Evolutionary conservation across 1,140 invertebrate species (phyloP).

Genomic region (Drosophila pruinosa): DNA sequence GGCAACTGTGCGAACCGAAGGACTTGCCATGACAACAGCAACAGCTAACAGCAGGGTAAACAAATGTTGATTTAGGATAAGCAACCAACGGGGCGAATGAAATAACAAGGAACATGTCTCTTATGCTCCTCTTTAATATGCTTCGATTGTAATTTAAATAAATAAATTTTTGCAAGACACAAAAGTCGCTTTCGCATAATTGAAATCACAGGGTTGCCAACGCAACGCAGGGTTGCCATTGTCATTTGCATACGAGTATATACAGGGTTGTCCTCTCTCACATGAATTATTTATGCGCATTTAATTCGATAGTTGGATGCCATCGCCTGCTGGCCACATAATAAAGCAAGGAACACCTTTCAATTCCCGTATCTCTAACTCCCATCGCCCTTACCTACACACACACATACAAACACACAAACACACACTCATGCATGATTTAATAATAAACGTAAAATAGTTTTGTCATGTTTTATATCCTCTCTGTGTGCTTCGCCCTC

Average conservation of each 20-base stretch:
- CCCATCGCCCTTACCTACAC: neutral
- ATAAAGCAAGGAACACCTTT: constrained; percentile 42
- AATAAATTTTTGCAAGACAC: constrained; percentile 45
- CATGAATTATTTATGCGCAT: constrained; percentile 77
- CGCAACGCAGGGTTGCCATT: constrained; percentile 35
- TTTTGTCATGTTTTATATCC: constrained; percentile 68
- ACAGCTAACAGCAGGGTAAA: constrained; percentile 1
- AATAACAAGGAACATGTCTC: constrained; percentile 13
- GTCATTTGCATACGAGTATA: constrained; percentile 56
- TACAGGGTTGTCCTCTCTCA: no score
- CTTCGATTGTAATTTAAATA: constrained; percentile 75
- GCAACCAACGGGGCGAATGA: constrained; percentile 49
- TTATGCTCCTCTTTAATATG: constrained; percentile 12
- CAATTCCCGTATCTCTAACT: neutral
- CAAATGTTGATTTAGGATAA: constrained; percentile 78
- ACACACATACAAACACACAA: constrained; percentile 3
- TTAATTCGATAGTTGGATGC: constrained; percentile 71
- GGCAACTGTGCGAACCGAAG: constrained; percentile 3
- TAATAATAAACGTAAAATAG: constrained; percentile 78
- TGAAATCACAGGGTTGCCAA: constrained; percentile 68
- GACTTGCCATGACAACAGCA: constrained; percentile 23
- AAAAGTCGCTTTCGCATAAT: constrained; percentile 46
- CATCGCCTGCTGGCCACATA: constrained; percentile 39
- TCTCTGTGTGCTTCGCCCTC: neutral
- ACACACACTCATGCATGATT: constrained; percentile 51